phyloP scores from a whole-genome alignment of 2,113 vertebrate genomes.

The Ptychochromis oligacanthus region DNA sequence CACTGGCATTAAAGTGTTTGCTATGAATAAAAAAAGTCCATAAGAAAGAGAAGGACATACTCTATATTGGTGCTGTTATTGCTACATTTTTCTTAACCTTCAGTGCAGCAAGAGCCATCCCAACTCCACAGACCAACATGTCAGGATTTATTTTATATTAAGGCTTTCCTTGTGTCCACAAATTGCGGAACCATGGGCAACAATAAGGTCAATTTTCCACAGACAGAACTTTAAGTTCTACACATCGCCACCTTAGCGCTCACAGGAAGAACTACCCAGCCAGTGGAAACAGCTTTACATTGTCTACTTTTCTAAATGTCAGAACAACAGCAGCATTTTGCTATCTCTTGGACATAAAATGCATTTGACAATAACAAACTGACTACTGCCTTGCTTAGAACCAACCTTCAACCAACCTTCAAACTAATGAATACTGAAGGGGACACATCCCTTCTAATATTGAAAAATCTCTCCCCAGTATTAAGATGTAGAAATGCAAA shows the following conservation, averaged over 20 bases:
- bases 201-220: not conserved
- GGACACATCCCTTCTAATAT: too few relatives aligned
- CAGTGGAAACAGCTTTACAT: not conserved
- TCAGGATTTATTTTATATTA: not conserved
- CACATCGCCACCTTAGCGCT: not conserved
- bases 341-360: not conserved
- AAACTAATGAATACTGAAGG: too few relatives aligned
- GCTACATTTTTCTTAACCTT: not conserved
- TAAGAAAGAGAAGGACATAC: not conserved
- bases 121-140: not conserved
- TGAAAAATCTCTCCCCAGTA: too few relatives aligned
- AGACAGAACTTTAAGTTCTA: not conserved
- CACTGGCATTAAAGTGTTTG: conserved; percentile 21
- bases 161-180: not conserved
- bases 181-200: not conserved
- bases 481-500: too few relatives aligned
- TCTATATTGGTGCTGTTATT: not conserved
- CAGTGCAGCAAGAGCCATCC: not conserved
- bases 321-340: too few relatives aligned
- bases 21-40: not conserved
- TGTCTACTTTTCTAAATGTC: not conserved
- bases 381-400: too few relatives aligned
- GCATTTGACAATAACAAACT: too few relatives aligned
- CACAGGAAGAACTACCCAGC: not conserved
- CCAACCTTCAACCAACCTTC: too few relatives aligned